Base-by-base conservation (phyloP, 1,140 invertebrate genomes). In the Drosophila gunungcola region DNA sequence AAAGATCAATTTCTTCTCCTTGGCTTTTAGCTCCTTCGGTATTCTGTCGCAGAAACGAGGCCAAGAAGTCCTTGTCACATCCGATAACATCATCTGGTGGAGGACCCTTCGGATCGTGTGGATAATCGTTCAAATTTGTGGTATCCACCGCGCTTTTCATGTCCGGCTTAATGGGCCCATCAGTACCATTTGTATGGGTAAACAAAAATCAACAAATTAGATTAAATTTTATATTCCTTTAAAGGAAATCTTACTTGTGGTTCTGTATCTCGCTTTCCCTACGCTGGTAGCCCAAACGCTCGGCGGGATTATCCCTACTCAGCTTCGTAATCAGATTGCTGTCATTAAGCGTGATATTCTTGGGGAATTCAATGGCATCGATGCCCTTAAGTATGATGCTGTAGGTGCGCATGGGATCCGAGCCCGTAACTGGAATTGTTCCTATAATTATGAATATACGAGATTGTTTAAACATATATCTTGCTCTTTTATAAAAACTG, bases 301-400 rank as follows among this genome's bases (percentile, higher is more conserved):
- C 99, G 2, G 98, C 97, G 6, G 98, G 98, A 94, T 99, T 99
- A 92, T 99, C 98, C 55, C 97, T 94, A 93, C 98, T 99, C 13
- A 99, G 94, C 92, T 98, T 98, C 93, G 99, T 99, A 75, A 99
- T 99, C n/a, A 99, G 94, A 60, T 96, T 97, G 70, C 95, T 96
- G 2, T 98, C 98, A 89, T 98, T 98, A 75, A 97, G 95, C 0
- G 97, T 98, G 75, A 99, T 98, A 78, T 96, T 97, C 74, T 21
- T 21, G 43, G 98, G 98, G 93, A 99, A 99, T 92, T 99, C 98
- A 65, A 98, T 97, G 27, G 98, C 98, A 92, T 99, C 98, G 48
- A 99, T 99, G 49, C 99, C 99, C 93, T 99, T 99, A 45, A 99
- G 93, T 88, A 99, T 99, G 67, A 99, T 98, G 86, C 99, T 99